A percentile compares a stretch with the other conserved stretches of the same genome.
Conservation (phyloP, 2,113 vertebrate genomes). For the Bos indicus region DNA sequence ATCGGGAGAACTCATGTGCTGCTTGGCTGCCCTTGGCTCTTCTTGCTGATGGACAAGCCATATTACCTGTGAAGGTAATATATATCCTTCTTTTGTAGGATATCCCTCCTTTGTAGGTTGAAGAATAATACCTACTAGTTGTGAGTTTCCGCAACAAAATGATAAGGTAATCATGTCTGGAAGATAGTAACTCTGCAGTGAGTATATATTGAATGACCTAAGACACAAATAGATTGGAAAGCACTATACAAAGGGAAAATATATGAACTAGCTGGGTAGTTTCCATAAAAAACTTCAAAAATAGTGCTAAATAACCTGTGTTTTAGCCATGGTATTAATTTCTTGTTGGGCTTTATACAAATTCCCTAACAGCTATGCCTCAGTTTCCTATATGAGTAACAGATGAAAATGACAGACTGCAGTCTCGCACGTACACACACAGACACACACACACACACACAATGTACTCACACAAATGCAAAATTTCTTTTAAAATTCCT, state of each 20-base stretch:
- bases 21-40: not conserved
- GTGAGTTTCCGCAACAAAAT: not conserved
- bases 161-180: not conserved
- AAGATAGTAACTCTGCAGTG: not conserved
- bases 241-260: not conserved
- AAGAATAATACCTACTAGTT: not conserved
- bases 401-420: not conserved
- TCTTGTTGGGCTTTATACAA: not conserved
- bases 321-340: not conserved
- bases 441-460: not conserved
- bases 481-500: not conserved
- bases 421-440: not conserved
- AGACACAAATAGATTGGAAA: not conserved
- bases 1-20: not conserved
- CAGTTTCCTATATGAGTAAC: not conserved
- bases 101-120: not conserved
- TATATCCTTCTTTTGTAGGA: not conserved
- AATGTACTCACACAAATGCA: not conserved
- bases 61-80: not conserved
- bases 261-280: not conserved
- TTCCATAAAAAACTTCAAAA: not conserved
- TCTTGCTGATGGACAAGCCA: not conserved
- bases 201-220: not conserved
- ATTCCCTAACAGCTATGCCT: not conserved
- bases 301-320: not conserved